Base-by-base conservation (phyloP, 2,888 invertebrate genomes). In the Limnephilus lunatus region DNA sequence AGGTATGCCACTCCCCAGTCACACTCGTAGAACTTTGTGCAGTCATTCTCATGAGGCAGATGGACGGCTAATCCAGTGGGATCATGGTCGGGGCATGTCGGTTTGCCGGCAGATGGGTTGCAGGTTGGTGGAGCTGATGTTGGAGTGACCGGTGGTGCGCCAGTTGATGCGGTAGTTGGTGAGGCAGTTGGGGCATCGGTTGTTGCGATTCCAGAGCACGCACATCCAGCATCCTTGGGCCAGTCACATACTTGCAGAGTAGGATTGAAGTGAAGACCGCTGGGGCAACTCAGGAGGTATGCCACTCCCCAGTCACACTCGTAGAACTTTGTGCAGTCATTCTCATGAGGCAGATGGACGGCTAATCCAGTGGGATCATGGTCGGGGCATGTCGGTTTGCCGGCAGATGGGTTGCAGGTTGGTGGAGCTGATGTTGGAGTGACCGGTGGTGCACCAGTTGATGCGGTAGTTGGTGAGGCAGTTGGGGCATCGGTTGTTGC, bases 271-370 rank as follows among this genome's bases (percentile, higher is more conserved):
- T 95, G 95, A 39, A 95, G 94, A 0, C 93, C 91, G 0, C 81
- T 25, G 2, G 95, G 93, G 89, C 95, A 95, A 39, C 94, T 30
- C 80, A 94, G 94, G 31, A 94, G 93, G 2, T 95, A 94, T 89
- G 94, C 94, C n/a, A 94, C 87, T 86, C 95, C 95, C 95, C 95
- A 95, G 68, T 95, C 95, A 94, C 96, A 96, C 94, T 95, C 95
- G 94, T 95, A 96, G 95, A 95, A 96, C 7, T 94, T 93, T 88
- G 91, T 93, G 94, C 95, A 94, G 95, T 95, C 90, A 95, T 94
- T 15, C 94, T 92, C 91, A 68, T 92, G 93, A 85, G 92, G 91
- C 11, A 93, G 89, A 3, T 90, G 92, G 2, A 53, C 87, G n/a
- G 89, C 80, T 7, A 7, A 39, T 11, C 11, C 35, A 1, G 14